Conservation (phyloP, 2,113 vertebrate species). For the Ochotona curzoniae region DNA sequence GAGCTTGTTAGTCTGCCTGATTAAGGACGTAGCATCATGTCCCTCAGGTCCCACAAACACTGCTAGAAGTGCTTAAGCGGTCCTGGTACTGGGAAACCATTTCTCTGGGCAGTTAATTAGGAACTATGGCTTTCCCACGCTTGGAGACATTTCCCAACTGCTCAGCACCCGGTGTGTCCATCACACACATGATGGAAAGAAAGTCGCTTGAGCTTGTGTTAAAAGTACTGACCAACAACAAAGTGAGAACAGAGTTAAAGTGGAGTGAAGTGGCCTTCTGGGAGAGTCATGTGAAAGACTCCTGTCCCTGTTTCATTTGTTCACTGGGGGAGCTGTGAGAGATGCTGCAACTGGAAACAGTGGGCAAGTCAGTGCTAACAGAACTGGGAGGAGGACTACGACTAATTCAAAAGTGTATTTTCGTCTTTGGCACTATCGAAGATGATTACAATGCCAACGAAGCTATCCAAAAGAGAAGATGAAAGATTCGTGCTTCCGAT, state of each 20-base stretch:
- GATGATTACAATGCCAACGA: slow-evolving; percentile 1
- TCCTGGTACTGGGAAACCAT: background rate
- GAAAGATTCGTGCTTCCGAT: background rate
- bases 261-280: background rate
- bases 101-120: slow-evolving; percentile 61
- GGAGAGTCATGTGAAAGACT: background rate
- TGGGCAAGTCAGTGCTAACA: background rate
- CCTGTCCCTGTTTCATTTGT: background rate
- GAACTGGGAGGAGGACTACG: background rate
- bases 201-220: background rate
- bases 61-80: background rate
- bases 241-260: background rate
- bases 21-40: background rate
- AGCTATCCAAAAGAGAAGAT: background rate
- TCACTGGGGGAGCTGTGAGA: background rate
- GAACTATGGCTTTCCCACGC: background rate
- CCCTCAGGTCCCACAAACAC: slow-evolving; percentile 29
- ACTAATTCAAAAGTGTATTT: background rate
- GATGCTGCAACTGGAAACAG: background rate
- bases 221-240: background rate
- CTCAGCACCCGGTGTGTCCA: background rate
- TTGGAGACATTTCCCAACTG: background rate
- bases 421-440: background rate
- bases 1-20: slow-evolving; percentile 58
- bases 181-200: background rate